These are phyloP conservation scores for Leuciscus idus DNA, from an alignment of 2,113 vertebrate genomes.

Conservation along the genomic window DNA sequence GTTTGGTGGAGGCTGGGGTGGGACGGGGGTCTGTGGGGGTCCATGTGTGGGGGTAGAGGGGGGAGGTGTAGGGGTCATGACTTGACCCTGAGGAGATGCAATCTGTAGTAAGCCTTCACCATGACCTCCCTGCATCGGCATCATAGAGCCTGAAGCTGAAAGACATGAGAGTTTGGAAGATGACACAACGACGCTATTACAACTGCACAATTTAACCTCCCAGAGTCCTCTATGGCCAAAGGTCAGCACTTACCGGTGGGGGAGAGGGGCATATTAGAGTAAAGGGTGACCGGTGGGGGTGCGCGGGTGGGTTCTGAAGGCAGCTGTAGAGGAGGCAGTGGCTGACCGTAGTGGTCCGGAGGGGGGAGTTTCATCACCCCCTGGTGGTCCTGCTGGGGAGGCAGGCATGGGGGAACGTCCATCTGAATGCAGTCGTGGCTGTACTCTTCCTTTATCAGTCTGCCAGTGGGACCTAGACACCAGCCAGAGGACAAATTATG, in stretches of 20 bases:
- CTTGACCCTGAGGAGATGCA: slow-evolving; percentile 70
- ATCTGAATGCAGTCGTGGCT: slow-evolving; percentile 75
- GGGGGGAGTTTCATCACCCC: slow-evolving; percentile 67
- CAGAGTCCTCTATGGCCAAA: background rate
- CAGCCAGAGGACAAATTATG: background rate
- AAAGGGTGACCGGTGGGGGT: slow-evolving; percentile 64
- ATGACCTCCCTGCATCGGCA: slow-evolving; percentile 70
- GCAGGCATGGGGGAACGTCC: slow-evolving; percentile 68
- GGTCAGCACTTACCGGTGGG: slow-evolving; percentile 62
- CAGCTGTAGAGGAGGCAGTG: slow-evolving; percentile 68
- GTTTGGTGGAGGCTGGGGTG: slow-evolving; percentile 65
- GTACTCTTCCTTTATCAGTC: slow-evolving; percentile 78
- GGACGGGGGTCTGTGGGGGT: slow-evolving; percentile 63
- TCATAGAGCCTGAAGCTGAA: slow-evolving; percentile 71
- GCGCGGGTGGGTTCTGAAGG: slow-evolving; percentile 64
- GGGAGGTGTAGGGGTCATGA: slow-evolving; percentile 67
- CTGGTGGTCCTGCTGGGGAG: slow-evolving; percentile 65
- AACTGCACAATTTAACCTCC: too few species aligned
- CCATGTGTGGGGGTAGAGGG: slow-evolving; percentile 68
- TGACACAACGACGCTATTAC: background rate
- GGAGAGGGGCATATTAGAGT: slow-evolving; percentile 71
- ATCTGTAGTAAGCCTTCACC: slow-evolving; percentile 70
- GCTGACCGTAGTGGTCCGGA: slow-evolving; percentile 72
- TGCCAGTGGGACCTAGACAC: slow-evolving; percentile 54
- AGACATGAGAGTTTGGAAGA: background rate